Evolutionary conservation across 23 tunicate species (phyloP), one percentile per base, ranked within the genome.

Genomic region (Aplidium turbinatum): DNA sequence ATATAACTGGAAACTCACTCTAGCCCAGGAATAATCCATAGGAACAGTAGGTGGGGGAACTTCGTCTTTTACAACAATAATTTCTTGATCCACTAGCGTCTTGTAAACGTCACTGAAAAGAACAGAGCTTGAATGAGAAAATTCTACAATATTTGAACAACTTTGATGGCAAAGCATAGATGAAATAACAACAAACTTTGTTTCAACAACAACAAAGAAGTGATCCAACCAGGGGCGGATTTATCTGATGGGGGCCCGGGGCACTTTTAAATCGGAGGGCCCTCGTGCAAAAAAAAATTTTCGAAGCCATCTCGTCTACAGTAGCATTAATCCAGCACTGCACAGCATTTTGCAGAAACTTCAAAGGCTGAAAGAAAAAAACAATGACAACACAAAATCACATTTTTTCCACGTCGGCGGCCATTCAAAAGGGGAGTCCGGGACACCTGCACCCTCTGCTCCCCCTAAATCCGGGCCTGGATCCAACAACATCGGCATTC

Each of bases 21-120:
- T 77, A 27, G 99, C 99, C 99, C 99, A 94, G 33, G 83, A 75
- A 46, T 94, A 94, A 63, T 94, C 99, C 99, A 94, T 94, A 20
- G 99, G 99, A 1, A 94, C 99, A 57, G 99, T 94, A 16, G 99
- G 99, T 16, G 99, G 99, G 0, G 99, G 99, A 16, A 78, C 90
- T 82, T 94, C 99, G 47, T 87, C 99, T 42, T 73, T 29, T 64
- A 52, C 58, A 47, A 86, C 67, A 4, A 94, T 78, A 45, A 87
- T 82, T 18, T 86, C 95, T 11, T 36, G 78, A 2, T 82, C 78
- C 6, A 94, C 90, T 82, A 94, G 52, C 23, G 78, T 48, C 16
- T 73, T 68, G 63, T 87, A 94, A 9, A 87, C 94, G 27, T 87
- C 86, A 33, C 97, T 91, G 74, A 22, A 70, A 46, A 7, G 20